These are phyloP conservation scores for Formica aserva DNA, from an alignment of 2,888 invertebrate species.

Conservation along the genomic window DNA sequence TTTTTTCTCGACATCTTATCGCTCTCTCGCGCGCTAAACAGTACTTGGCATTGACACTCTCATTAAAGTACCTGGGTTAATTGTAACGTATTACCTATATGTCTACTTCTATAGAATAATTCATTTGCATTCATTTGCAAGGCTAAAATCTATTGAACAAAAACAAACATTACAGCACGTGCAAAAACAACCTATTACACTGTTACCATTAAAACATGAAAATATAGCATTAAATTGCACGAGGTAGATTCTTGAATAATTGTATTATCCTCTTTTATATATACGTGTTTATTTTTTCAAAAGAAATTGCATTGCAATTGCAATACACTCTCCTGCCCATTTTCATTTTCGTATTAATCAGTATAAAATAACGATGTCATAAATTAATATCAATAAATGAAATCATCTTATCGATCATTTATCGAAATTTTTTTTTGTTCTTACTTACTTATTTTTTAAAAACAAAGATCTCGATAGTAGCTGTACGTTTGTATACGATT, in stretches of 20 bases:
- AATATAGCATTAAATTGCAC: not conserved
- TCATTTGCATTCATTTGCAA: not conserved
- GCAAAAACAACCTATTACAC: not conserved
- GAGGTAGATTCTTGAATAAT: not conserved
- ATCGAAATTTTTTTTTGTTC: not conserved
- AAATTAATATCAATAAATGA: not conserved
- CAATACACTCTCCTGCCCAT: not conserved
- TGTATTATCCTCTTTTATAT: not conserved
- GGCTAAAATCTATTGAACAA: not conserved
- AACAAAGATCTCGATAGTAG: not conserved
- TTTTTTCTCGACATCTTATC: conserved; percentile 15
- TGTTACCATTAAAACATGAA: not conserved
- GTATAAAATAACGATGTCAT: not conserved
- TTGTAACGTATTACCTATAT: not conserved
- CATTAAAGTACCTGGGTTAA: not conserved
- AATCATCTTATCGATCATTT: not conserved
- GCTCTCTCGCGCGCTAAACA: not conserved
- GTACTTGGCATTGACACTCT: not conserved
- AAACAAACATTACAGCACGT: not conserved
- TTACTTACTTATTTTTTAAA: not conserved
- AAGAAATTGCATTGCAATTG: not conserved
- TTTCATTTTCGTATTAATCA: not conserved
- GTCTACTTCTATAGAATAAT: not conserved
- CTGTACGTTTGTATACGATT: not conserved
- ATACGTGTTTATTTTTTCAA: not conserved